Base-by-base conservation (phyloP, 2,797 vertebrate genomes). In the Poecilia gillii region DNA sequence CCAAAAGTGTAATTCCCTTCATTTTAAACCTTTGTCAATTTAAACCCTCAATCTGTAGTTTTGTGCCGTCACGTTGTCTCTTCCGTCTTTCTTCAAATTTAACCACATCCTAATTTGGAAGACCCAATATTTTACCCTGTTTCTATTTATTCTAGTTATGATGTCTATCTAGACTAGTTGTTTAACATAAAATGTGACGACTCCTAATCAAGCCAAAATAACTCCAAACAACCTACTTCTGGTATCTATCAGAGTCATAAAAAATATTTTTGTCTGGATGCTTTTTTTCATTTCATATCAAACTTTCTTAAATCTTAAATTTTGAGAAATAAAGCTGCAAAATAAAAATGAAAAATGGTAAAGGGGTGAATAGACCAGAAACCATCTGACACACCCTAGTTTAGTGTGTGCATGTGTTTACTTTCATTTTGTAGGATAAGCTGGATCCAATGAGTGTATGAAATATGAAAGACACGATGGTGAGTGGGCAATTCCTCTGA, bases 401-500 rank as follows among this genome's bases (percentile, higher is more conserved):
- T 39, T 20, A 39, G 1, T 39, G 62, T 23, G 62, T 66, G 18
- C 3, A 2, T 49, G 18, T 64, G 73, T 33, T 84, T 62, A 31
- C 16, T 33, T 36, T 16, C 2, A 18, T 64, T 84, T 73, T 68
- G 36, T 7, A 43, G 14, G 53, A 51, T 8, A 72, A 72, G 62
- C 72, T 80, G 51, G 49, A 78, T 79, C 18, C 39, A 79, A n/a
- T 64, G 77, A 77, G 45, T 75, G 36, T 72, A 8, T 53, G 71
- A 75, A 82, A 74, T 70, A 71, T 57, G 45, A 25, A 53, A 31
- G 62, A 83, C 81, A 87, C 83, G 82, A 55, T 81, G 79, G 84
- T 77, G 80, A 84, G 71, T 79, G 79, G 71, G 76, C 66, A 73
- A 75, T 70, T 79, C 80, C 85, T 81, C 41, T 76, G 81, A 85